Evolutionary conservation across 2,888 invertebrate species (phyloP), one percentile per base, ranked within the genome.

Genomic region (Tromatobia lineatoria): DNA sequence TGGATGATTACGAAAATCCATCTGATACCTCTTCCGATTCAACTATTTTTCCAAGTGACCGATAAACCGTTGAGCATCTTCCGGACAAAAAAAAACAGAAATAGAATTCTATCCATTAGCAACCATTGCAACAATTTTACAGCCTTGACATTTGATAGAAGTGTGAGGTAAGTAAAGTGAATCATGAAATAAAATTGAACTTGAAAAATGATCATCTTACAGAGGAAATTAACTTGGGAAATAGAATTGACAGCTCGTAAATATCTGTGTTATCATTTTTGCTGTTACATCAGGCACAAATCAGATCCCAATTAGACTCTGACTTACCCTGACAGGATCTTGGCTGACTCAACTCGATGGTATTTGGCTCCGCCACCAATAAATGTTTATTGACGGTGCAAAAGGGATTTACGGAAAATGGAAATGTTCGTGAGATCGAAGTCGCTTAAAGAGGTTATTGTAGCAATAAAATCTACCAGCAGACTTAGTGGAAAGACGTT

Each of bases 1-100:
- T 52, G 75, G 75, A 76, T 79, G 85, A 85, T 85, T 82, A 85
- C 85, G 79, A 79, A 85, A 85, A 85, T 82, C 81, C 85, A 70
- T 75, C 85, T 59, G 82, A 81, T 71, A 67, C 66, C 82, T 29
- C 78, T 70, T 18, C 23, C 59, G 69, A 38, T 42, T 70, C 20
- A 25, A 15, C 15, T n/a, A 52, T 59, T 79, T 47, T 71, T 71
- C 59, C 75, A 57, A 85, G 59, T 71, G 45, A 79, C 71, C 70
- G 85, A 82, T 82, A 82, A 85, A 85, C 71, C 83, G 67, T 61
- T 59, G 78, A 76, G 18, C 71, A 82, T 79, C 82, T 82, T 79
- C 69, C 18, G 7, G 29, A 25, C 23, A 15, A 52, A n/a, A n/a
- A 20, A 34, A 8, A 29, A 47, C 34, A 70, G 47, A 73, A 64